Conservation (phyloP, 64 coral and sea anemone species). For the Porites lutea region DNA sequence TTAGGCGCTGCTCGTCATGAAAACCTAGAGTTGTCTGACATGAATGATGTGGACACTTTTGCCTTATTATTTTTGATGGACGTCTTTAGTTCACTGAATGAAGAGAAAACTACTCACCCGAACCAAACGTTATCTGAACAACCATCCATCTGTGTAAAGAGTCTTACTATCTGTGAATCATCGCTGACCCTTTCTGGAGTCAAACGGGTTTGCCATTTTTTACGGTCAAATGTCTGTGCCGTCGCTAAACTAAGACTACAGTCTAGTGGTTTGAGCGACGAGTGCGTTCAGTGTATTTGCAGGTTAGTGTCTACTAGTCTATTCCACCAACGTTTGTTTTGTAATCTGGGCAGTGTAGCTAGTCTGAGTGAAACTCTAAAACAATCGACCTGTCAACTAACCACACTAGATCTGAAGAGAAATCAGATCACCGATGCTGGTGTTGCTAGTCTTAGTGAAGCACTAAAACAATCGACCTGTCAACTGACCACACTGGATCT, state of each 20-base stretch:
- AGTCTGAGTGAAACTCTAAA: background rate
- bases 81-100: background rate
- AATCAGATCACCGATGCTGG: slow-evolving; percentile 6
- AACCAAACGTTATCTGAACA: background rate
- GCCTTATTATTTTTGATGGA: slow-evolving; percentile 24
- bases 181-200: background rate
- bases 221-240: background rate
- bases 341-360: background rate
- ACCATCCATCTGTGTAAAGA: background rate
- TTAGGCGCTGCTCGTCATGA: background rate
- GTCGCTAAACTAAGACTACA: background rate
- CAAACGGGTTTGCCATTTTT: background rate
- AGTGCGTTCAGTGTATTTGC: background rate
- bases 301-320: background rate
- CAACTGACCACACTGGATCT: background rate
- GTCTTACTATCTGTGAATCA: background rate
- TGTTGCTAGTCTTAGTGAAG: background rate
- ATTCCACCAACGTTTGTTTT: background rate
- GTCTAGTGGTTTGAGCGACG: background rate
- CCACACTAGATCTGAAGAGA: background rate
- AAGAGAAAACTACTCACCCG: background rate
- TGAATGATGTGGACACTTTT: slow-evolving; percentile 43
- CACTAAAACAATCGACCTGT: background rate
- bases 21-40: background rate
- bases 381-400: background rate